phyloP scores from a whole-genome alignment of 2,888 invertebrate species.

The Pelosia muscerda region DNA sequence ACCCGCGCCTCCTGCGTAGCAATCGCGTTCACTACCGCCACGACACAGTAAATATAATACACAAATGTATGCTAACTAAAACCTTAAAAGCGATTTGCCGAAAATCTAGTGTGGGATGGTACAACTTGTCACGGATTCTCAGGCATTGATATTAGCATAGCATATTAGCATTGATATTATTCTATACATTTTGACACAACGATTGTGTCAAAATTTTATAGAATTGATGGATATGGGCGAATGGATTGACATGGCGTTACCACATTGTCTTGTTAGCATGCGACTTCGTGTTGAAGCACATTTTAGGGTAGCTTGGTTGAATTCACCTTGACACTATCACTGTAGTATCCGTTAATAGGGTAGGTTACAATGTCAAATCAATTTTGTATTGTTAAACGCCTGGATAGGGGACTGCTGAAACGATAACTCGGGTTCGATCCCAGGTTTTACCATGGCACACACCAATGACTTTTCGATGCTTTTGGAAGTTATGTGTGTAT shows the following conservation, averaged over 20 bases:
- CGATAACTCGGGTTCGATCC: too few species aligned
- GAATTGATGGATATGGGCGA: constrained; percentile 1
- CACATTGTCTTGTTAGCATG: not conserved
- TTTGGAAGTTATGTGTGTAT: too few species aligned
- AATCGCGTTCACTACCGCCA: too few species aligned
- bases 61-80: not conserved
- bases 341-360: not conserved
- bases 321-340: not conserved
- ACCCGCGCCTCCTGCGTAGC: too few species aligned
- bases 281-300: not conserved
- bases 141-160: constrained; percentile 8
- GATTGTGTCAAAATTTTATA: constrained; percentile 10
- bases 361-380: not conserved
- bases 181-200: not conserved
- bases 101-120: constrained; percentile 15
- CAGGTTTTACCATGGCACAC: too few species aligned
- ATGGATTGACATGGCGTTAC: constrained; percentile 7
- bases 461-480: too few species aligned
- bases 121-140: constrained; percentile 13
- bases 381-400: not conserved
- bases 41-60: not conserved
- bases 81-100: not conserved
- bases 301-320: not conserved
- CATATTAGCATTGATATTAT: too few species aligned
- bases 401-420: too few species aligned